Evolutionary conservation across 2,113 vertebrate genomes (phyloP), one percentile per base, ranked within the genome.

Genomic region (Megatriorchis doriae): DNA sequence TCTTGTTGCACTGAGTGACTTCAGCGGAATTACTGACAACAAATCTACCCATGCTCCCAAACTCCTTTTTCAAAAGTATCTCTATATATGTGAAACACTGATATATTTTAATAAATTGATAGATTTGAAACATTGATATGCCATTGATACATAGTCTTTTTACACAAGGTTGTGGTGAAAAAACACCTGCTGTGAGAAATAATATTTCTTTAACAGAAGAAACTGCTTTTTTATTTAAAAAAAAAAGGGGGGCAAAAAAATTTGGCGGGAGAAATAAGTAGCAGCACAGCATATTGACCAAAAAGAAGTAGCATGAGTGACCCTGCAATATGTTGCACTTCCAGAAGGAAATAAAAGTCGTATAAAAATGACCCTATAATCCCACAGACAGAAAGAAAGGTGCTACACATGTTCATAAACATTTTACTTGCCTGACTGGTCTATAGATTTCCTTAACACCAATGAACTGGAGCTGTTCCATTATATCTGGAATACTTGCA

Each of bases 401-500:
- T 68, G 15, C 14, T 65, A 21, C 16, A 32, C 9, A 26, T 16
- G 71, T 42, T 68, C n/a, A 82, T 48, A 65, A 90, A 77, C 1
- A 61, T 36, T 68, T 61, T 70, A 98, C 98, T 98, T 98, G 98
- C 98, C 98, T 99, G 93, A 99, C 98, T 56, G 98, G 98, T 79
- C 96, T 97, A 20, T 99, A 98, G 82, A 99, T 99, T 97, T 99
- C 98, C 95, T 98, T 99, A 34, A 99, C 98, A 3, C 99, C 99
- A 63, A 99, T 99, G 96, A 99, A 99, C 56, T 98, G 98, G 66
- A 99, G 98, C 62, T 99, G 99, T 8, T 98, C 98, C 92, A 98
- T 98, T 72, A 99, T 98, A 81, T 99, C 98, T 27, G 99, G 99
- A 86, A 99, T 99, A 93, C 99, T 99, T n/a, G 98, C 98, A 61